Evolutionary conservation across 2,797 vertebrate species (phyloP).

Genomic region (Chrosomus eos): DNA sequence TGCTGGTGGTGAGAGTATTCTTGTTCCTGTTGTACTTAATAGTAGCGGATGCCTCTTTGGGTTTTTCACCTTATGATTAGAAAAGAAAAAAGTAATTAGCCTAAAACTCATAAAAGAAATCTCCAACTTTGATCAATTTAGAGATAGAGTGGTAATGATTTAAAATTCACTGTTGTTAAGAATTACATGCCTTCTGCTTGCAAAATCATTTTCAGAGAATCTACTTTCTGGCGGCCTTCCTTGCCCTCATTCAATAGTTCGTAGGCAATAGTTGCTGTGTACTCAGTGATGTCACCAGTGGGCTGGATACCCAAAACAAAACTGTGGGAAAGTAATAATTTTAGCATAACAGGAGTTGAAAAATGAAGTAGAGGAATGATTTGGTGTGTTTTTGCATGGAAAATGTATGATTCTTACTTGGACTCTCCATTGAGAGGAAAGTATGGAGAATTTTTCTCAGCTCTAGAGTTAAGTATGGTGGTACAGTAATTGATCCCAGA

Average conservation of each 20-base stretch:
- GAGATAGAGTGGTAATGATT: not conserved
- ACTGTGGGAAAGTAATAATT: conserved; percentile 66
- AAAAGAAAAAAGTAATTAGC: conserved; percentile 15
- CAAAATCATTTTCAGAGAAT: conserved; percentile 81
- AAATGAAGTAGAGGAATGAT: not conserved
- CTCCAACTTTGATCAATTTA: not conserved
- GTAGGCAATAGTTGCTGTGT: conserved; percentile 82
- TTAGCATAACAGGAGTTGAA: not conserved
- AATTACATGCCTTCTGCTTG: conserved; percentile 84
- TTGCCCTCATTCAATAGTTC: conserved; percentile 76
- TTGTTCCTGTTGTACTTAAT: conserved; percentile 86
- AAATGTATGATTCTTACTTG: conserved; percentile 70
- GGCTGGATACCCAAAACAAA: conserved; percentile 82
- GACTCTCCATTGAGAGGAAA: conserved; percentile 85
- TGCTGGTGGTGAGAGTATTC: conserved; percentile 80
- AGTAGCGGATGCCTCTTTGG: conserved; percentile 78
- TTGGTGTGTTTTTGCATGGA: not conserved
- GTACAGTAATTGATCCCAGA: conserved; percentile 83
- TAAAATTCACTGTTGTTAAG: conserved; percentile 2
- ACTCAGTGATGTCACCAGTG: conserved; percentile 80
- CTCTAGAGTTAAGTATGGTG: conserved; percentile 64
- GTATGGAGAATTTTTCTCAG: conserved; percentile 75
- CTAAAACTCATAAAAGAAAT: not conserved
- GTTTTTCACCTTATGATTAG: conserved; percentile 72
- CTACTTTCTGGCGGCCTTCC: conserved; percentile 77